phyloP scores from a whole-genome alignment of 1,140 invertebrate genomes.

The Drosophila navojoa region DNA sequence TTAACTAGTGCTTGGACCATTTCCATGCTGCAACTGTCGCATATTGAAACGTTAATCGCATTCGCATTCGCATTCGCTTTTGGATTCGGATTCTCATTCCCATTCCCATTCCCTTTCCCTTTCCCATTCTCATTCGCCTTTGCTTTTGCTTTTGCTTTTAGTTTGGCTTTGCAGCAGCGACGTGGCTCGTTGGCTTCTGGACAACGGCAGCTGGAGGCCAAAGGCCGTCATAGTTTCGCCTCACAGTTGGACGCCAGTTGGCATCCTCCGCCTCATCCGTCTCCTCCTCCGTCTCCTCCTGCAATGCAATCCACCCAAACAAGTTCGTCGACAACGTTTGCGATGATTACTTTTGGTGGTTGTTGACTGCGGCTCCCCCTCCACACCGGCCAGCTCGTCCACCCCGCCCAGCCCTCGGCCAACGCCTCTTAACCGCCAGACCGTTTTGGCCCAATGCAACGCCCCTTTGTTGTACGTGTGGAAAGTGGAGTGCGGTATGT shows the following conservation, averaged over 20 bases:
- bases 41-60: slow-evolving; percentile 79
- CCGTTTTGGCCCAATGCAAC: slow-evolving; percentile 32
- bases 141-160: slow-evolving; percentile 16
- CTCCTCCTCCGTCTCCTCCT: not conserved
- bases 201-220: slow-evolving; percentile 45
- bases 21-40: slow-evolving; percentile 63
- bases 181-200: slow-evolving; percentile 11
- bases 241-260: slow-evolving; percentile 63
- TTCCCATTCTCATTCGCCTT: slow-evolving; percentile 4
- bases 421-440: not conserved
- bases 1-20: slow-evolving; percentile 3
- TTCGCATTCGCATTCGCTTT: slow-evolving; percentile 27
- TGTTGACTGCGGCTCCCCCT: slow-evolving; percentile 50
- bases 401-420: not conserved
- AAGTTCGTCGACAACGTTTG: slow-evolving; percentile 56
- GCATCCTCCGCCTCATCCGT: not conserved
- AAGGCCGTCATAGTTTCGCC: slow-evolving; percentile 72
- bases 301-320: slow-evolving; percentile 4
- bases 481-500: slow-evolving; percentile 1
- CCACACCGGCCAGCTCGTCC: not conserved
- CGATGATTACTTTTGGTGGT: slow-evolving; percentile 77
- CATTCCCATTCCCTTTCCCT: too few relatives aligned
- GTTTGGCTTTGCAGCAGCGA: not conserved
- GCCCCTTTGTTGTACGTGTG: slow-evolving; percentile 70
- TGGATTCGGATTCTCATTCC: not conserved